Percentiles rank a stretch among this genome's conserved stretches.
Evolutionary conservation across 2,113 vertebrate genomes (phyloP).

Genomic region (Aphyosemion australe): DNA sequence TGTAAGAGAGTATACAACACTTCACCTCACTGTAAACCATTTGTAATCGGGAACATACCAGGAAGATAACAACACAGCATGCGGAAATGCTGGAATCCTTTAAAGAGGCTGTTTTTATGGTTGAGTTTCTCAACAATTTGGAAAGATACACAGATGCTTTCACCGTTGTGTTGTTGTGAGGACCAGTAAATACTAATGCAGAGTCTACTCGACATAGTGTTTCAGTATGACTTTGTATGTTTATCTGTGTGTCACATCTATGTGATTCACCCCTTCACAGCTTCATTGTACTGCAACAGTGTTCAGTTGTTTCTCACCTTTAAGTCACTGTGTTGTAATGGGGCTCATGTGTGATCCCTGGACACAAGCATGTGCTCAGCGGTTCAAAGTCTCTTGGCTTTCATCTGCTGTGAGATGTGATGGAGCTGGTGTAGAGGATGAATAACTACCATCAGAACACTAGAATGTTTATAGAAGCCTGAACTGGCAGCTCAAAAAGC

Average conservation of each 20-base stretch:
- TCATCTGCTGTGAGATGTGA: slow-evolving; percentile 15
- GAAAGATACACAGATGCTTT: slow-evolving; percentile 17
- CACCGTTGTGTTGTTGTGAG: slow-evolving; percentile 20
- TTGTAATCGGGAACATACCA: slow-evolving; percentile 67
- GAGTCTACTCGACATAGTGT: slow-evolving; percentile 3
- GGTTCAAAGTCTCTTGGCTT: slow-evolving; percentile 16
- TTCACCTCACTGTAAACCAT: slow-evolving; percentile 72
- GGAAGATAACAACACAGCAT: slow-evolving; percentile 39
- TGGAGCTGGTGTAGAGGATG: too few relatives aligned
- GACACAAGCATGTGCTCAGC: slow-evolving; percentile 17
- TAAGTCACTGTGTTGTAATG: slow-evolving; percentile 11
- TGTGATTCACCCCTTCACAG: slow-evolving; percentile 30
- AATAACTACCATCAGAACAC: too few relatives aligned
- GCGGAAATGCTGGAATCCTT: slow-evolving; percentile 23
- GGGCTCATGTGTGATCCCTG: slow-evolving; percentile 23
- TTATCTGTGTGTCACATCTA: slow-evolving; percentile 7
- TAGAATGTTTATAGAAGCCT: slow-evolving; percentile 1
- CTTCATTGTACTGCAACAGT: slow-evolving; percentile 20
- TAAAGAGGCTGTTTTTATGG: slow-evolving; percentile 27
- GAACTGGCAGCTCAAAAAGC: slow-evolving; percentile 32
- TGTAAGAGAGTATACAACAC: slow-evolving; percentile 72
- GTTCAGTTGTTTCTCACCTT: slow-evolving; percentile 37
- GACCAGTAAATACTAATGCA: slow-evolving; percentile 17
- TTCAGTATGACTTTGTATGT: not conserved
- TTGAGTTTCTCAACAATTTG: slow-evolving; percentile 35